Base-by-base conservation (phyloP, 1,140 invertebrate species). In the Micrasema minimum region DNA sequence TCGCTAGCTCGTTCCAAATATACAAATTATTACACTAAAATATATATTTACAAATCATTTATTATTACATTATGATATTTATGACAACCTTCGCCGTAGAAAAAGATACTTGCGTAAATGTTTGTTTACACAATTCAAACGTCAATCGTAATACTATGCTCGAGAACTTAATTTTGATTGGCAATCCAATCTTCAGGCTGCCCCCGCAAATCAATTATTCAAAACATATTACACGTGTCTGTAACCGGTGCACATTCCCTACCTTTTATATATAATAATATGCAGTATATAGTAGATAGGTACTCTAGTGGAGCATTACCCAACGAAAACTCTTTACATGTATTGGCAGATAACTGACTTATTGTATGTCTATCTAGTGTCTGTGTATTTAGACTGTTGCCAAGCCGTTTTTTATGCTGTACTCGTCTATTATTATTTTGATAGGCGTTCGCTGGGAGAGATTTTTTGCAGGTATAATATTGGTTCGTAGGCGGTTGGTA, bases 401-500 rank as follows among this genome's bases (percentile, higher is more conserved):
- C 55, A 71, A 53, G 69, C 48, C 35, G 18, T 31, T 35, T 61
- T 43, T 64, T 18, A 12, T 12, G 12, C 45, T 12, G 45, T 46
- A 22, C 45, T 64, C 45, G 12, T 45, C 43, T 61, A 46, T 64
- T 64, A 64, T 46, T 64, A 64, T 64, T 64, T 64, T 46, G 43
- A 64, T 46, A 64, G 59, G 43, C 43, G 59, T 64, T 64, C 16
- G 43, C 16, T 26, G 14, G 7, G 59, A 64, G 59, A 22, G 43
- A 64, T 64, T 64, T 64, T 64, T 45, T 64, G 55, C 59, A 46
- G 59, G 59, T 64, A 46, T 45, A 64, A 45, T 64, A 46, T 22
- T 23, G 43, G 14, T 26, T 46, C 43, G 59, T 45, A 31, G 59
- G 38, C 59, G 59, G 18, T 11, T 35, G 55, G 55, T 26, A n/a